These are phyloP conservation scores for Origma solitaria DNA, from an alignment of 2,113 vertebrate species.

Conservation along the genomic window DNA sequence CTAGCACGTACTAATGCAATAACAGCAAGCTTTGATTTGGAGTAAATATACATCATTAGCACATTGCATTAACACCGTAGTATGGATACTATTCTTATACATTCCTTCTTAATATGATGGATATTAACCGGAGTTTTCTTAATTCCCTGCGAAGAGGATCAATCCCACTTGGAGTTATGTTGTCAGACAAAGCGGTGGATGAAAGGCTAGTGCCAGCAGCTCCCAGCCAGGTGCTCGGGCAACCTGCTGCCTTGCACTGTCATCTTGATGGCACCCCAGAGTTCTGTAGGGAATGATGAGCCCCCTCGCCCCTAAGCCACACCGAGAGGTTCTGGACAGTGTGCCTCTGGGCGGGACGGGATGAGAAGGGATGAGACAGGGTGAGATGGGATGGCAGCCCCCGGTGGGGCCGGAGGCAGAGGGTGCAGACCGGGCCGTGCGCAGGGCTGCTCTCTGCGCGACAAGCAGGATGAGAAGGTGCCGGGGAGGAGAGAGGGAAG, in stretches of 20 bases:
- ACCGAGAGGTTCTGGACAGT: not conserved
- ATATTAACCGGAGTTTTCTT: not conserved
- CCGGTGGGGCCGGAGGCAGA: not conserved
- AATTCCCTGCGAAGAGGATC: not conserved
- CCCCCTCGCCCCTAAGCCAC: not conserved
- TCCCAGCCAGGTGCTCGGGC: not conserved
- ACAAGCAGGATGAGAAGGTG: not conserved
- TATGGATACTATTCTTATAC: not conserved
- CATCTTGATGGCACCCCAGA: not conserved
- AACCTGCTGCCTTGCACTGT: not conserved
- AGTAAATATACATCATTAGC: not conserved
- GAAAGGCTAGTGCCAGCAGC: not conserved
- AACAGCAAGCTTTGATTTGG: not conserved
- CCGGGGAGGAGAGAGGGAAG: not conserved
- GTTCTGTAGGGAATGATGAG: not conserved
- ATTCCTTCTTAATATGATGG: not conserved
- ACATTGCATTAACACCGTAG: not conserved
- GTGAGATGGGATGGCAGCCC: not conserved
- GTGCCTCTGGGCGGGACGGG: not conserved
- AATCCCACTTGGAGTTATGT: accelerated
- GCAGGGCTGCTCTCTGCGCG: not conserved
- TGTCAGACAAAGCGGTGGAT: not conserved
- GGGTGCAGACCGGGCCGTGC: not conserved
- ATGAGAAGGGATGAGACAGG: not conserved
- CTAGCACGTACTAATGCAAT: not conserved